Percentiles rank a stretch among this genome's conserved stretches.
phyloP scores from a whole-genome alignment of 2,888 invertebrate genomes.

The Camponotus fellah region DNA sequence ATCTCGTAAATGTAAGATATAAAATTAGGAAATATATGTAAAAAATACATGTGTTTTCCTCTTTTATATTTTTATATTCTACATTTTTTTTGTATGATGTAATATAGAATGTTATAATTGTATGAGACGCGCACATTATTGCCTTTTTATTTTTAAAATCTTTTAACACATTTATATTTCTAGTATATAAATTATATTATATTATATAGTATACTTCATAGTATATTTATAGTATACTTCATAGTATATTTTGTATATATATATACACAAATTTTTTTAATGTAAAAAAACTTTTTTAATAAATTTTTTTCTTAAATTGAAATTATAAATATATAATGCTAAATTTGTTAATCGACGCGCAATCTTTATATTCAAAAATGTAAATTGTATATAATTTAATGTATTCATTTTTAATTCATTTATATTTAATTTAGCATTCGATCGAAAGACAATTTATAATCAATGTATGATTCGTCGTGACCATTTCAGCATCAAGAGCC shows the following conservation, averaged over 20 bases:
- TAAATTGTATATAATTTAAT: not conserved
- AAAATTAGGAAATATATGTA: not conserved
- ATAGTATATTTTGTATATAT: not conserved
- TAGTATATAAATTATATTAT: not conserved
- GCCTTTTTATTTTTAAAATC: not conserved
- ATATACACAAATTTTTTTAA: not conserved
- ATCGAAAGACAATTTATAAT: not conserved
- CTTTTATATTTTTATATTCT: not conserved
- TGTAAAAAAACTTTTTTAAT: not conserved
- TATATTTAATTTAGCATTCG: not conserved
- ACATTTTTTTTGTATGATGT: not conserved
- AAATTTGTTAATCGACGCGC: not conserved
- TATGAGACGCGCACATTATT: not conserved
- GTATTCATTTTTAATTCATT: not conserved
- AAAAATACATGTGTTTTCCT: not conserved
- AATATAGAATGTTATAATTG: not conserved
- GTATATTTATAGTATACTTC: not conserved
- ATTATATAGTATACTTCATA: not conserved
- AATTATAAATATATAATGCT: not conserved
- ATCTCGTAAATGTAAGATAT: constrained; percentile 22
- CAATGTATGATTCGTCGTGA: not conserved
- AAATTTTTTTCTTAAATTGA: not conserved
- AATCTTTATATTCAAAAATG: not conserved
- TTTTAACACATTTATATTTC: not conserved
- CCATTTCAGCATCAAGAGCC: not conserved